Conservation (phyloP, 2,797 vertebrate species). For the Crotalus adamanteus region DNA sequence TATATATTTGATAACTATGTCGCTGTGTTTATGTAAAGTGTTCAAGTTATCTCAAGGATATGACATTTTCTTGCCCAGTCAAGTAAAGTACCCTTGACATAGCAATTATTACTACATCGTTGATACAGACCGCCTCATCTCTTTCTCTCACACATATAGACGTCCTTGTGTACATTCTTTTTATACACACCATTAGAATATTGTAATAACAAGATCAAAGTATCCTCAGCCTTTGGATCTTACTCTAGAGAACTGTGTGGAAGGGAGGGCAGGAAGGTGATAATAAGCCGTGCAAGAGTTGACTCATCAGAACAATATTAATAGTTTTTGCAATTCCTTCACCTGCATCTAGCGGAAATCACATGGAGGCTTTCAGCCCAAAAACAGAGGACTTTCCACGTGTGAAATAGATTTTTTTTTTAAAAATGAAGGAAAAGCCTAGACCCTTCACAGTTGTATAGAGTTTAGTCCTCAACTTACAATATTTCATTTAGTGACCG, state of each 20-base stretch:
- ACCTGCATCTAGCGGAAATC: background rate
- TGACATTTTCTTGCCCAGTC: rapidly evolving
- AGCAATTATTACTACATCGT: rapidly evolving
- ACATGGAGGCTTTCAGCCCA: background rate
- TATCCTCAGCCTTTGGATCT: background rate
- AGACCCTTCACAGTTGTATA: no score
- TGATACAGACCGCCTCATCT: background rate
- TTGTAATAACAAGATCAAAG: background rate
- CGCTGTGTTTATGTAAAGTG: rapidly evolving
- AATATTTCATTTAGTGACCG: background rate
- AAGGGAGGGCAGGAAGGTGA: background rate
- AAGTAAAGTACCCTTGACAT: rapidly evolving
- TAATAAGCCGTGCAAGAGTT: background rate
- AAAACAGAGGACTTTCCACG: background rate
- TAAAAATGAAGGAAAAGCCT: background rate
- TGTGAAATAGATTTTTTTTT: background rate
- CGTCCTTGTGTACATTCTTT: background rate
- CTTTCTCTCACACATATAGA: background rate
- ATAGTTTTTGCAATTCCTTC: background rate
- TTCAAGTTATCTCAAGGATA: background rate
- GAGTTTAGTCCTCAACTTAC: background rate
- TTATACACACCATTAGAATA: background rate
- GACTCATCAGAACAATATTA: background rate
- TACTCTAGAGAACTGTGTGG: background rate
- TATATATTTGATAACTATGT: background rate